Evolutionary conservation across 2,888 invertebrate species (phyloP).

Genomic region (Holacanthella duospinosa): DNA sequence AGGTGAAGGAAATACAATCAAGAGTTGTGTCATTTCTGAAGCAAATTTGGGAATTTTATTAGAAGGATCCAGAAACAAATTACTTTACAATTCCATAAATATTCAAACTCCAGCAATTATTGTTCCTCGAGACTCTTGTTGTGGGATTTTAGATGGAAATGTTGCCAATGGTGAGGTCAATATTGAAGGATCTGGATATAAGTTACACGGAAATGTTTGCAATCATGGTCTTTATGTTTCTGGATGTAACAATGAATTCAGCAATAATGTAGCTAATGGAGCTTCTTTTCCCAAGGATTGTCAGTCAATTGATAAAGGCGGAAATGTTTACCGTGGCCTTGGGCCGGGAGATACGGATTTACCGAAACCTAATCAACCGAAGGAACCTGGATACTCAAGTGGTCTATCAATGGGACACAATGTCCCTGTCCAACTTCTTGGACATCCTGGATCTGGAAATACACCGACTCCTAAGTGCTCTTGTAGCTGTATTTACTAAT

Average conservation of each 20-base stretch:
- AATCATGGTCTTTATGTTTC: conserved; percentile 31
- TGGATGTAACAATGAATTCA: conserved; percentile 31
- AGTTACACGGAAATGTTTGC: conserved; percentile 28
- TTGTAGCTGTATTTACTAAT: conserved; percentile 6
- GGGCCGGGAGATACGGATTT: conserved; percentile 34
- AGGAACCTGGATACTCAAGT: background rate
- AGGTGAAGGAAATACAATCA: conserved; percentile 29
- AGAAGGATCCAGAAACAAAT: conserved; percentile 21
- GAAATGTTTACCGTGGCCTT: conserved; percentile 29
- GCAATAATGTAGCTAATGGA: conserved; percentile 30
- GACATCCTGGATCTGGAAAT: conserved; percentile 1
- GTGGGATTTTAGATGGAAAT: conserved; percentile 30
- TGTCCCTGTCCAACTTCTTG: conserved; percentile 8
- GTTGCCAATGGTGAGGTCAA: conserved; percentile 32
- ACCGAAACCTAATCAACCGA: conserved; percentile 20
- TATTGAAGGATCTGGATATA: conserved; percentile 28
- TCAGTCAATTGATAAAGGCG: conserved; percentile 21
- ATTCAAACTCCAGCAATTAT: conserved; percentile 35
- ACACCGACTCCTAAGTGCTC: conserved; percentile 5
- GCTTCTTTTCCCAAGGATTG: conserved; percentile 31
- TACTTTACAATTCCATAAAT: conserved; percentile 34
- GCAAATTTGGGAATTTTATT: conserved; percentile 32
- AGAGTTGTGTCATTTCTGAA: conserved; percentile 34
- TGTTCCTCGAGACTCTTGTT: conserved; percentile 27
- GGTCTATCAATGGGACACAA: background rate